Evolutionary conservation across 1,140 invertebrate genomes (phyloP).

Genomic region (Arctopsyche grandis): DNA sequence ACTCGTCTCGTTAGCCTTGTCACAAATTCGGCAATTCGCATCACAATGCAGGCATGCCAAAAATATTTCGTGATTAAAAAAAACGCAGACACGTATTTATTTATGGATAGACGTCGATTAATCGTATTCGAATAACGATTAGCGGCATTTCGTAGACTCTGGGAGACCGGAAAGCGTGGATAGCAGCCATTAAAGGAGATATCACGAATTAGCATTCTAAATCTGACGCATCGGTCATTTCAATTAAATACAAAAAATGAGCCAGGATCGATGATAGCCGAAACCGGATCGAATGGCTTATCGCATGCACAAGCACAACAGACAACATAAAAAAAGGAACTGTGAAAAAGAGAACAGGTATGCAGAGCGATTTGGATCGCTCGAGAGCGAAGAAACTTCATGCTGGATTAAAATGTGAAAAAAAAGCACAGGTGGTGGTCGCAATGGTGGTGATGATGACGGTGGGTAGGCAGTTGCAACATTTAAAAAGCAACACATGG

Average conservation of each 20-base stretch:
- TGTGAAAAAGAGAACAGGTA: background rate
- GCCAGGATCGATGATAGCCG: slow-evolving; percentile 4
- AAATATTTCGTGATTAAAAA: too few relatives aligned
- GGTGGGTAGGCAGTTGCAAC: background rate
- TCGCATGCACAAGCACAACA: background rate
- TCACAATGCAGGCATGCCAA: too few relatives aligned
- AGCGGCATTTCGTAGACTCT: background rate
- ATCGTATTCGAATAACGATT: background rate
- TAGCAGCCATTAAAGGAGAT: slow-evolving; percentile 15
- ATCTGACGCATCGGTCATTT: slow-evolving; percentile 14
- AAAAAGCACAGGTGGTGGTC: slow-evolving; percentile 16
- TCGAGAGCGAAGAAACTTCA: background rate
- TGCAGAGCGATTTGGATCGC: slow-evolving; percentile 3
- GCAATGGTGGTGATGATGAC: background rate
- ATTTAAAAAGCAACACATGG: background rate
- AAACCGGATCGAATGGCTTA: slow-evolving; percentile 11
- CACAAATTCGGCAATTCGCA: too few relatives aligned
- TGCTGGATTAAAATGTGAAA: background rate
- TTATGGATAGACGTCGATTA: background rate
- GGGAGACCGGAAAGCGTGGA: slow-evolving; percentile 12
- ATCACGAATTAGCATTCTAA: slow-evolving; percentile 8
- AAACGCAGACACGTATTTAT: too few relatives aligned
- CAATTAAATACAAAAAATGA: slow-evolving; percentile 16
- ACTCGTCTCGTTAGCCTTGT: too few relatives aligned
- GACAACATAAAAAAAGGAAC: background rate